These are phyloP conservation scores for Carpatolechia fugitivella DNA, from an alignment of 2,888 invertebrate species.

Conservation along the genomic window DNA sequence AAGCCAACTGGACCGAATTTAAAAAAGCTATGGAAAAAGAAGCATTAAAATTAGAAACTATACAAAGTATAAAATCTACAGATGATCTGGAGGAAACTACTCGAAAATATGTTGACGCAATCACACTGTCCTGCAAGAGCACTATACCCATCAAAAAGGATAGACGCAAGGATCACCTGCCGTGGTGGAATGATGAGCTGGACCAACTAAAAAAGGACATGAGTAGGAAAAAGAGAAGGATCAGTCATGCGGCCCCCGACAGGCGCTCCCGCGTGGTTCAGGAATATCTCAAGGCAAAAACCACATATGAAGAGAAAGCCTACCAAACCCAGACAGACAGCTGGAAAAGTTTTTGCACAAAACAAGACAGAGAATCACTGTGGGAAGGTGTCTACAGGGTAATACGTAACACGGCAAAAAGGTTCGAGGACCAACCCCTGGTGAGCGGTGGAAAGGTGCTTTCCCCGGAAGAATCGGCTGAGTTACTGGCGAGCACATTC, in stretches of 20 bases:
- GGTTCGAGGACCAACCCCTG: not conserved
- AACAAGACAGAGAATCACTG: not conserved
- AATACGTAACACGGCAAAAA: not conserved
- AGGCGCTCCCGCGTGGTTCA: not conserved
- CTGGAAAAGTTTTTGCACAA: not conserved
- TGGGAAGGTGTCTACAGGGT: not conserved
- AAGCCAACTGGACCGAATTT: not conserved
- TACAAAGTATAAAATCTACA: not conserved
- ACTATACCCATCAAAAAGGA: not conserved
- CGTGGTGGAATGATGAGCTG: slow-evolving; percentile 9
- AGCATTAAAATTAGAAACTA: not conserved
- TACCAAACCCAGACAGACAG: not conserved
- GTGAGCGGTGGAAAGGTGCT: not conserved
- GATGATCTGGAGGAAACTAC: not conserved
- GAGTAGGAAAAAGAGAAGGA: not conserved
- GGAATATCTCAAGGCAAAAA: slow-evolving; percentile 3
- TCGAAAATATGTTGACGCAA: not conserved
- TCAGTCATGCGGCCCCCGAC: not conserved
- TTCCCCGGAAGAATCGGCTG: not conserved
- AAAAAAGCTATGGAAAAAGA: not conserved
- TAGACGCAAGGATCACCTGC: not conserved
- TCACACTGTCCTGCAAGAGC: not conserved
- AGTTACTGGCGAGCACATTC: not conserved
- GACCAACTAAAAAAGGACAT: not conserved
- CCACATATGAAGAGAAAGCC: not conserved